Conservation (phyloP, 1,140 invertebrate genomes). For the Cryptotermes secundus region DNA sequence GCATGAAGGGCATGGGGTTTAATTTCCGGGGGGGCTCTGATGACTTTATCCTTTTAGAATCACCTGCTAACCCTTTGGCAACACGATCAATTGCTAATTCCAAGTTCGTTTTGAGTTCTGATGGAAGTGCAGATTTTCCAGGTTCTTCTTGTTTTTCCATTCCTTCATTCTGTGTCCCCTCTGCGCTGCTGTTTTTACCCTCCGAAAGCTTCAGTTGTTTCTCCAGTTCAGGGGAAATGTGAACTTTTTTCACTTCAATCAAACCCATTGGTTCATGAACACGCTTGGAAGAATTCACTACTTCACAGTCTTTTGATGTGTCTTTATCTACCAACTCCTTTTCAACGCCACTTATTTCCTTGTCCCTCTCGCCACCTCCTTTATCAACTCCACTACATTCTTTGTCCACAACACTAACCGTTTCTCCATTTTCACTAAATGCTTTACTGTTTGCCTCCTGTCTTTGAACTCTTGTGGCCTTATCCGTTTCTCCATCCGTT, state of each 20-base stretch:
- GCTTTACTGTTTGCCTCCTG: neutral
- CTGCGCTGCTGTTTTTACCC: neutral
- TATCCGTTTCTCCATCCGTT: neutral
- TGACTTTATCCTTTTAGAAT: neutral
- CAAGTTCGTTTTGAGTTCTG: neutral
- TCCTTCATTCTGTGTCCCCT: neutral
- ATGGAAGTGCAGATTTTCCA: neutral
- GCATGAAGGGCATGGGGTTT: constrained; percentile 20
- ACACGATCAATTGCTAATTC: constrained; percentile 1
- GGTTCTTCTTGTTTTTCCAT: neutral
- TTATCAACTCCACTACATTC: neutral
- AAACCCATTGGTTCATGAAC: neutral
- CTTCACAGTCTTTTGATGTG: neutral
- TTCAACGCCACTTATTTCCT: neutral
- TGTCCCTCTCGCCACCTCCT: neutral
- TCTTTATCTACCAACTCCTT: neutral
- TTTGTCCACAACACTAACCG: neutral
- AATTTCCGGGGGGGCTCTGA: neutral
- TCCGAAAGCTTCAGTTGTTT: neutral
- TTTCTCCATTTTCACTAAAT: neutral
- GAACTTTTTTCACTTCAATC: neutral
- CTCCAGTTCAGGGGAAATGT: neutral
- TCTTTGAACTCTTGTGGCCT: neutral
- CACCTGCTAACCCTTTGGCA: neutral
- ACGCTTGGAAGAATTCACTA: neutral